Conservation (phyloP, 2,888 invertebrate species). For the Sialis lutaria region DNA sequence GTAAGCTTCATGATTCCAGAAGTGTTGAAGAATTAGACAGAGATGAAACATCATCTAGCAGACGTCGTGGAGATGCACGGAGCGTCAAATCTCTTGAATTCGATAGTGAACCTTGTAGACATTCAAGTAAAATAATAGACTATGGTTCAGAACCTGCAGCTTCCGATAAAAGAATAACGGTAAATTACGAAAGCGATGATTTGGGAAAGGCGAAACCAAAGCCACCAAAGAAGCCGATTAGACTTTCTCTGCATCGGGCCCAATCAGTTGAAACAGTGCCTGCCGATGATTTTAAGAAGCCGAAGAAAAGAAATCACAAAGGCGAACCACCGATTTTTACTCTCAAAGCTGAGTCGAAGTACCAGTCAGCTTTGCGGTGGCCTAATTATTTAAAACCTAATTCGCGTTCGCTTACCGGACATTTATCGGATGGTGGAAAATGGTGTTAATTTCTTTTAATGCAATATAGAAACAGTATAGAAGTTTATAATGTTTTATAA, state of each 20-base stretch:
- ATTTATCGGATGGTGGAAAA: conserved; percentile 5
- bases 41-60: conserved; percentile 19
- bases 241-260: conserved; percentile 67
- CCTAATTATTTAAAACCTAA: not conserved
- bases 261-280: conserved; percentile 42
- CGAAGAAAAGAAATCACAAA: conserved; percentile 40
- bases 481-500: no score
- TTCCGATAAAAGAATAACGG: conserved; percentile 28
- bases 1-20: conserved; percentile 21
- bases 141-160: conserved; percentile 40
- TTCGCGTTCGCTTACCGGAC: conserved; percentile 1
- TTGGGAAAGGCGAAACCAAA: conserved; percentile 40
- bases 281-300: conserved; percentile 25
- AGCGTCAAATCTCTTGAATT: conserved; percentile 61
- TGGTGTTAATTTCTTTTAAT: conserved; percentile 1
- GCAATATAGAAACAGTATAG: not conserved
- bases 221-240: conserved; percentile 71
- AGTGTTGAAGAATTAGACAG: conserved; percentile 29
- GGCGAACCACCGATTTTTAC: conserved; percentile 24
- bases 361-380: conserved; percentile 4
- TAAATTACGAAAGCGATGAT: conserved; percentile 17
- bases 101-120: conserved; percentile 43
- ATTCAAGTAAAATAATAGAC: conserved; percentile 23
- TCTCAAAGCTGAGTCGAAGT: conserved; percentile 1
- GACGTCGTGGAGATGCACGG: conserved; percentile 27